phyloP scores from a whole-genome alignment of 2,113 vertebrate species.

The Manacus vitellinus region DNA sequence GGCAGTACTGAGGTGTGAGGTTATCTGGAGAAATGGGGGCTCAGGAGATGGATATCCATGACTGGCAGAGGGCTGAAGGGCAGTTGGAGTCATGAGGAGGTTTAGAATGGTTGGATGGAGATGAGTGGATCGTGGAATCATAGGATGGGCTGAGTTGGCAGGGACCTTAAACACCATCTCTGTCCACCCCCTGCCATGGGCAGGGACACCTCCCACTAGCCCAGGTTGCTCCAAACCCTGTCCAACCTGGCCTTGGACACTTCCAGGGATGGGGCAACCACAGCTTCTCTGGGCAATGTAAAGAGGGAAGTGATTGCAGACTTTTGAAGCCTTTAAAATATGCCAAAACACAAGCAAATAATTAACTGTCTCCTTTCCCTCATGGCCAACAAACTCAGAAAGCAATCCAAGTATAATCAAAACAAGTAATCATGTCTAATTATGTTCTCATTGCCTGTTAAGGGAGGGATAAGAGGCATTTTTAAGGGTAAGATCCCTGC shows the following conservation, averaged over 20 bases:
- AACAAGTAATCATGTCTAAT: background rate
- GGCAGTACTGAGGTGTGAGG: background rate
- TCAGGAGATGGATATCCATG: rapidly evolving
- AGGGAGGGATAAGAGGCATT: background rate
- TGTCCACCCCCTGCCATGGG: no score
- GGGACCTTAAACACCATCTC: background rate
- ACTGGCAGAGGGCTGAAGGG: background rate
- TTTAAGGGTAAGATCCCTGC: background rate
- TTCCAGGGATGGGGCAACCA: background rate
- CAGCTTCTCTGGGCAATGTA: background rate
- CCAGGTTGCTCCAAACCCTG: background rate
- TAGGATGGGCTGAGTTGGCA: background rate
- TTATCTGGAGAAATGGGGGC: background rate
- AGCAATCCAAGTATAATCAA: background rate
- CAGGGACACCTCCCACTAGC: background rate
- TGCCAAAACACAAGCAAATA: background rate
- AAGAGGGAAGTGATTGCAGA: background rate
- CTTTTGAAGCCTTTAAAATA: background rate
- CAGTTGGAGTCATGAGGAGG: background rate
- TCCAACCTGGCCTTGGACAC: background rate
- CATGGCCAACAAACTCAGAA: background rate
- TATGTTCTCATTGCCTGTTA: background rate
- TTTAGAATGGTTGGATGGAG: background rate
- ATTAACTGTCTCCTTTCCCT: background rate
- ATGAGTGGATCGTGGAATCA: background rate